These are phyloP conservation scores for Neotoxoptera formosana DNA, from an alignment of 1,140 invertebrate genomes.

Conservation along the genomic window DNA sequence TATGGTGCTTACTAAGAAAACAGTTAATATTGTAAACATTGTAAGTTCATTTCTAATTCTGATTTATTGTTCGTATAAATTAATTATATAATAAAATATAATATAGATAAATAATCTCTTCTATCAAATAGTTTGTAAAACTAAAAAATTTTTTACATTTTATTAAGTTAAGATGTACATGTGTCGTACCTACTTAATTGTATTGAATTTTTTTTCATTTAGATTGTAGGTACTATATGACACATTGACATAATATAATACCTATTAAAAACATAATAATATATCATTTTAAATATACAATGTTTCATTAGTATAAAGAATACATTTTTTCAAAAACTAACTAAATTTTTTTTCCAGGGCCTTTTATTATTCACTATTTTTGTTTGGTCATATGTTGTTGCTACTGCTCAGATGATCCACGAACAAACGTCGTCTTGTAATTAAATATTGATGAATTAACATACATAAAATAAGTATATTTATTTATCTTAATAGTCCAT, in stretches of 20 bases:
- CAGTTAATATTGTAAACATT: neutral
- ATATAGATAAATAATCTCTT: neutral
- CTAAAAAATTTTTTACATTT: too few relatives aligned
- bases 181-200: neutral
- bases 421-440: conserved; percentile 29
- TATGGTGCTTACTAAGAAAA: conserved; percentile 32
- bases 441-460: neutral
- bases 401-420: conserved; percentile 40
- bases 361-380: neutral
- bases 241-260: too few relatives aligned
- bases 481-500: neutral
- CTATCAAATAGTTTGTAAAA: neutral
- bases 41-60: conserved; percentile 24
- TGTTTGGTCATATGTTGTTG: conserved; percentile 53
- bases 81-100: neutral
- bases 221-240: neutral
- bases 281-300: neutral
- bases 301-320: neutral
- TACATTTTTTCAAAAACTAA: neutral
- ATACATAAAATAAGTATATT: neutral
- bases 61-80: neutral
- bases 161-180: too few relatives aligned
- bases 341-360: conserved; percentile 1
- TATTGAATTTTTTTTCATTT: neutral
- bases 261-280: too few relatives aligned